Conservation (phyloP, 2,888 invertebrate genomes). For the Apodemia zela region DNA sequence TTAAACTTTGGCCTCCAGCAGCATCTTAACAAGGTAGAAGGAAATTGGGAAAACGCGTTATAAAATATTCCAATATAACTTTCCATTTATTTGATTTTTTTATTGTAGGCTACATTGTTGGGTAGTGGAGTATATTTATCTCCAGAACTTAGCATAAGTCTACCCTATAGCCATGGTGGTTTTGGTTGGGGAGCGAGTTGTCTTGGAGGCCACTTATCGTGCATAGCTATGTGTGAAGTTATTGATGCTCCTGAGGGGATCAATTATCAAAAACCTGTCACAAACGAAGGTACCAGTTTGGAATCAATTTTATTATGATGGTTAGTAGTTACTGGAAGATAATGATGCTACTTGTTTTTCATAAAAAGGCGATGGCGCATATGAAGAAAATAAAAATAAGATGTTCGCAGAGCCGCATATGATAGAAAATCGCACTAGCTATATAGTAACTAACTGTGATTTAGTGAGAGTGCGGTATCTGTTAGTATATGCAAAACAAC, state of each 20-base stretch:
- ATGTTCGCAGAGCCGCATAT: slow-evolving; percentile 39
- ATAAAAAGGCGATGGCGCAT: slow-evolving; percentile 49
- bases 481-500: slow-evolving; percentile 83
- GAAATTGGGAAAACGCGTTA: slow-evolving; percentile 15
- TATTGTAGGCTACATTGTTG: slow-evolving; percentile 26
- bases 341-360: background rate
- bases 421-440: slow-evolving; percentile 81
- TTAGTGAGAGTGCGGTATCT: slow-evolving; percentile 87
- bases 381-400: slow-evolving; percentile 50
- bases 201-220: slow-evolving; percentile 87
- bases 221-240: slow-evolving; percentile 90
- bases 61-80: slow-evolving; percentile 79
- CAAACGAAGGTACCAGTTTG: slow-evolving; percentile 52
- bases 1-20: slow-evolving; percentile 88
- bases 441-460: slow-evolving; percentile 88
- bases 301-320: no score
- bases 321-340: background rate
- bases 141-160: slow-evolving; percentile 85
- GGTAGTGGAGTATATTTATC: slow-evolving; percentile 89
- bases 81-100: background rate
- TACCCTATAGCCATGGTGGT: slow-evolving; percentile 86
- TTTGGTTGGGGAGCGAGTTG: slow-evolving; percentile 88
- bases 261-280: slow-evolving; percentile 70
- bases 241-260: slow-evolving; percentile 85
- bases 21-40: slow-evolving; percentile 82